Evolutionary conservation across 2,113 vertebrate genomes (phyloP).

Genomic region (Gallinago media): DNA sequence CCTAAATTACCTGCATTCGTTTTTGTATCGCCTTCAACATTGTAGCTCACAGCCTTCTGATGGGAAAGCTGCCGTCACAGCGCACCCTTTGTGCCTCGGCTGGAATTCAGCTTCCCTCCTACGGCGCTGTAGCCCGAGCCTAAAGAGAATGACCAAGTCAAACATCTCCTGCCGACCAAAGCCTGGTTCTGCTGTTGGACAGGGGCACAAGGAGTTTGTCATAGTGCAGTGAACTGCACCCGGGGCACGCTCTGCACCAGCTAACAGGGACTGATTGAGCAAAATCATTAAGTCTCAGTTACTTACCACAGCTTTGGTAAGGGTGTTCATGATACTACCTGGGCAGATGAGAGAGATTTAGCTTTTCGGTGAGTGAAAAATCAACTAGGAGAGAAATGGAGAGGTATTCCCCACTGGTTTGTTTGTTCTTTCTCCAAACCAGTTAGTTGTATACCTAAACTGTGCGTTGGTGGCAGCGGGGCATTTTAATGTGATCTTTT

Average conservation of each 20-base stretch:
- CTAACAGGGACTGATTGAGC: neutral
- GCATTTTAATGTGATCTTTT: neutral
- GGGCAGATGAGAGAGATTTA: neutral
- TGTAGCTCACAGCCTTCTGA: neutral
- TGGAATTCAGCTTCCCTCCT: neutral
- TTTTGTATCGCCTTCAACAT: neutral
- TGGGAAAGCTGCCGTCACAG: neutral
- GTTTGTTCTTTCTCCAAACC: neutral
- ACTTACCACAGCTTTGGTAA: neutral
- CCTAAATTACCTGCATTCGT: conserved; percentile 32
- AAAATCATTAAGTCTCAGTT: neutral
- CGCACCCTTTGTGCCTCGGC: neutral
- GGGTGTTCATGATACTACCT: neutral
- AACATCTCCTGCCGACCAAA: rapidly evolving
- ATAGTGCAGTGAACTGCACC: neutral
- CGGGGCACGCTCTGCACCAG: neutral
- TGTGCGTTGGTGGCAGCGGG: neutral
- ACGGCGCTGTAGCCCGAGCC: neutral
- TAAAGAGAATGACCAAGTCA: neutral
- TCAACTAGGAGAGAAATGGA: neutral
- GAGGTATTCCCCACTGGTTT: neutral
- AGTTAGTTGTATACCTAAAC: neutral
- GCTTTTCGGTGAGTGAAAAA: neutral
- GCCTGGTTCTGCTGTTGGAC: neutral
- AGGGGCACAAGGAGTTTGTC: neutral